phyloP scores from a whole-genome alignment of 1,140 invertebrate species.

The Ganaspis sp. region DNA sequence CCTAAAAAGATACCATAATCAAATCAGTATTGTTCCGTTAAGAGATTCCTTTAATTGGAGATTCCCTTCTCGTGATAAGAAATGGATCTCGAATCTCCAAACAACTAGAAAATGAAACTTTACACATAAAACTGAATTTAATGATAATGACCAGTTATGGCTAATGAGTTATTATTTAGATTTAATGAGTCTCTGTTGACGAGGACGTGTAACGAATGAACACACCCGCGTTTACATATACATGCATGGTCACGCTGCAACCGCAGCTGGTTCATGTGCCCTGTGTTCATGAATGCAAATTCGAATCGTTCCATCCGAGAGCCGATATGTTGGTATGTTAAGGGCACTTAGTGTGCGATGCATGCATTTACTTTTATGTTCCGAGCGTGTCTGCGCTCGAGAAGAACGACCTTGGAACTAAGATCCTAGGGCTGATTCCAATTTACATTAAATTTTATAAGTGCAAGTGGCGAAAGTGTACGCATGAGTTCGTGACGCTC shows the following conservation, averaged over 20 bases:
- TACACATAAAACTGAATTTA: no score
- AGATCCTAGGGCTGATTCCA: slow-evolving; percentile 35
- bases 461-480: slow-evolving; percentile 49
- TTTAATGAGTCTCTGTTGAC: slow-evolving; percentile 44
- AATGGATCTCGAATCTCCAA: no score
- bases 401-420: slow-evolving; percentile 44
- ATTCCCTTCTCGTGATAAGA: no score
- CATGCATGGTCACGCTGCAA: neutral
- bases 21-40: no score
- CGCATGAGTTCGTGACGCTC: neutral
- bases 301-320: slow-evolving; percentile 41
- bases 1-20: no score
- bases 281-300: slow-evolving; percentile 47
- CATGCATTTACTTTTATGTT: slow-evolving; percentile 30
- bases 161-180: slow-evolving; percentile 34
- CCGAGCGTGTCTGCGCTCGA: neutral
- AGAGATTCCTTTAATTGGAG: no score
- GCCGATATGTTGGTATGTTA: slow-evolving; percentile 39
- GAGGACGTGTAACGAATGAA: slow-evolving; percentile 33
- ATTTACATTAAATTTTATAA: slow-evolving; percentile 31
- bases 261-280: slow-evolving; percentile 35
- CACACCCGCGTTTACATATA: slow-evolving; percentile 30
- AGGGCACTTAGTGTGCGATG: neutral
- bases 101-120: no score
- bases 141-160: neutral